These are phyloP conservation scores for Campoplex capitator DNA, from an alignment of 2,888 invertebrate species.

Conservation along the genomic window DNA sequence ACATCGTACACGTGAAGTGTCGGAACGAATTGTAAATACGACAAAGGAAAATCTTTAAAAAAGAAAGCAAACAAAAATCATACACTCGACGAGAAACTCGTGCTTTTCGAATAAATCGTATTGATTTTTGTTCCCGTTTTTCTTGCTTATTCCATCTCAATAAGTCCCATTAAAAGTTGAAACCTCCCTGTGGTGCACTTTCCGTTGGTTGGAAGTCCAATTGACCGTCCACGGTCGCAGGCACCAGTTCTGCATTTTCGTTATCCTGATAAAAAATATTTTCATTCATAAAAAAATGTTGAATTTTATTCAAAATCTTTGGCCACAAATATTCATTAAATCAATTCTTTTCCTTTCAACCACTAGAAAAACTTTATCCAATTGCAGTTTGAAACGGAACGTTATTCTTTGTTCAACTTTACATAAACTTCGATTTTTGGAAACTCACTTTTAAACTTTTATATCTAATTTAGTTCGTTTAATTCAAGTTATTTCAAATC, in stretches of 20 bases:
- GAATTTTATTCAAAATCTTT: too few relatives aligned
- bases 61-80: slow-evolving; percentile 36
- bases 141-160: background rate
- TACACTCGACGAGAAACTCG: background rate
- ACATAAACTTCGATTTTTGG: too few relatives aligned
- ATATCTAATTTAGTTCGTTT: too few relatives aligned
- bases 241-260: slow-evolving; percentile 73
- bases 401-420: too few relatives aligned
- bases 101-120: background rate
- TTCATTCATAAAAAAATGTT: background rate
- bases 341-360: too few relatives aligned
- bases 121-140: background rate
- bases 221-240: slow-evolving; percentile 75
- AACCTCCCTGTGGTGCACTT: slow-evolving; percentile 75
- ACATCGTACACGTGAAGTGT: slow-evolving; percentile 1
- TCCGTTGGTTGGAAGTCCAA: slow-evolving; percentile 77
- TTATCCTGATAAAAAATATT: slow-evolving; percentile 71
- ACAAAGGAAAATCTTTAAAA: background rate
- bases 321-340: too few relatives aligned
- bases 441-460: too few relatives aligned
- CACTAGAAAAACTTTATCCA: too few relatives aligned
- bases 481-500: too few relatives aligned
- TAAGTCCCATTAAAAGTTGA: slow-evolving; percentile 74
- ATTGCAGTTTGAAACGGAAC: too few relatives aligned
- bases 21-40: background rate